Conservation (phyloP, 2,797 vertebrate species). For the Trichosurus vulpecula region DNA sequence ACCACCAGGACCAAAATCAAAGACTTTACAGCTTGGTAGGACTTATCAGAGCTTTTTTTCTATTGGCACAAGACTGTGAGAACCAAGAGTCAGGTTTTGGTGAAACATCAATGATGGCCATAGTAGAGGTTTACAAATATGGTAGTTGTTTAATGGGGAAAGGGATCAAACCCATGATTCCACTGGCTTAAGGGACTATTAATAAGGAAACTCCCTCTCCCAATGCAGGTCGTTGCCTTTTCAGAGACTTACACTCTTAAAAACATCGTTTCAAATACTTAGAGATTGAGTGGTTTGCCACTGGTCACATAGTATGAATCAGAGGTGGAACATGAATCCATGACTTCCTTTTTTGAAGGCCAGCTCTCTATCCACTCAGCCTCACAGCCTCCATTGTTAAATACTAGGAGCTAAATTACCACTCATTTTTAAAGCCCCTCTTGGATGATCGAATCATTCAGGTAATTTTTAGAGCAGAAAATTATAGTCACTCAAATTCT, state of each 20-base stretch:
- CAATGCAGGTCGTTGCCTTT: not conserved
- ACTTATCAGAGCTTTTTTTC: not conserved
- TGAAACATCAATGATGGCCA: not conserved
- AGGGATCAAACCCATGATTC: not conserved
- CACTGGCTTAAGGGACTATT: not conserved
- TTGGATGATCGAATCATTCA: slow-evolving; percentile 70
- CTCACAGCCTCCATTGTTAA: slow-evolving; percentile 45
- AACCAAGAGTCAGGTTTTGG: not conserved
- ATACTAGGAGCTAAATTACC: slow-evolving; percentile 68
- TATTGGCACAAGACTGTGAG: not conserved
- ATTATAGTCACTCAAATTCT: slow-evolving; percentile 76
- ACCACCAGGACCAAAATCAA: not conserved
- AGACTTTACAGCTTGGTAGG: not conserved
- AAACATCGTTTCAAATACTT: not conserved
- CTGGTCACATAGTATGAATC: not conserved
- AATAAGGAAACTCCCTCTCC: not conserved
- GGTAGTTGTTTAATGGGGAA: not conserved
- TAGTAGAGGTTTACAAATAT: not conserved
- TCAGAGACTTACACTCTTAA: not conserved
- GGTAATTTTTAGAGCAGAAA: slow-evolving; percentile 73
- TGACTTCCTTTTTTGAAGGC: slow-evolving; percentile 32
- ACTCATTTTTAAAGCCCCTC: slow-evolving; percentile 71
- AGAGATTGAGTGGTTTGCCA: not conserved
- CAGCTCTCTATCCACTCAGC: slow-evolving; percentile 46
- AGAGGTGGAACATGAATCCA: not conserved